Evolutionary conservation across 1,140 invertebrate species (phyloP), one percentile per base, ranked within the genome.

Genomic region (fruit fly (Drosophila melanogaster)): DNA sequence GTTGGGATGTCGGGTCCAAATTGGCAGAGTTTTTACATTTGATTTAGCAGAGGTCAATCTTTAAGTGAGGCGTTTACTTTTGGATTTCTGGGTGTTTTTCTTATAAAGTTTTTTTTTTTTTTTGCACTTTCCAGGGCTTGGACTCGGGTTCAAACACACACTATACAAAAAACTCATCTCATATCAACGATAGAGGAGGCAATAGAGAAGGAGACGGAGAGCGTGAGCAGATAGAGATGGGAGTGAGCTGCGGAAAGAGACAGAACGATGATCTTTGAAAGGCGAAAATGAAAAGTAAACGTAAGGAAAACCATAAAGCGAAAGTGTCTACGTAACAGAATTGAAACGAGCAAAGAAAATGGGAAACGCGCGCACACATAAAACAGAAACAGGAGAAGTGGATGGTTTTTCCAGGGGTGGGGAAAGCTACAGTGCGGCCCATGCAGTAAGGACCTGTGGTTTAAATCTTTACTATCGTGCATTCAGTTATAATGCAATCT

Each of bases 21-120:
- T 81, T 76, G 51, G 47, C 43, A 43, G 37, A 67, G 62, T 75
- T 58, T 75, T 62, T 55, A 37, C 22, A 44, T 22, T 73, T 66
- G 58, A 40, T 46, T 80, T 54, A 47, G 46, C 37, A 60, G 49
- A 40, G 37, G 40, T 43, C 44, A 77, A 76, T 72, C 56, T 47
- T 60, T 61, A 50, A 57, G 71, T 77, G 46, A 72, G 74, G 61
- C 65, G 62, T 80, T 83, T 85, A 47, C 33, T 65, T 66, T 77
- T 41, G 59, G 61, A 49, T 76, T 58, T 46, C 55, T 66, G 53
- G 44, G 69, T 58, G 17, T 62, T 40, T 41, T 49, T 51, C 35
- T n/a, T 14, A 55, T 17, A 50, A 5, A 33, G 22, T 26, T 47
- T n/a, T 47, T 43, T 15, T 26, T 14, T 26, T 47, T n/a, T 47